A percentile compares a stretch with the other conserved stretches of the same genome.
phyloP scores from a whole-genome alignment of 2,113 vertebrate genomes.

The Paraplagusia blochii region DNA sequence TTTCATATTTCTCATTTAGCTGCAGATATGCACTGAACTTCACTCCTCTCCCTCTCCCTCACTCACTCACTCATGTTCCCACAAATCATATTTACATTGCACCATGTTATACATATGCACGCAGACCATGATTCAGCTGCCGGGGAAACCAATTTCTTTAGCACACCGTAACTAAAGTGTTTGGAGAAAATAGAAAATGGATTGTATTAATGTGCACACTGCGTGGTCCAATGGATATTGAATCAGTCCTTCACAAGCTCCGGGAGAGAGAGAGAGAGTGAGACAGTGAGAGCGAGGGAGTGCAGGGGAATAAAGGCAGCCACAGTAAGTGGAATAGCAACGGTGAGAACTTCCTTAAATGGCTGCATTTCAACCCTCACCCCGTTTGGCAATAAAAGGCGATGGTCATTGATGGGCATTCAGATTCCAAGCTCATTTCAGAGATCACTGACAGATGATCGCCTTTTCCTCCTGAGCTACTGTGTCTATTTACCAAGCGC shows the following conservation, averaged over 20 bases:
- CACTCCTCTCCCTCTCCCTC: constrained; percentile 31
- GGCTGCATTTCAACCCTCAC: constrained; percentile 19
- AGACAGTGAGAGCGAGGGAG: constrained; percentile 24
- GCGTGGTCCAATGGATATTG: constrained; percentile 59
- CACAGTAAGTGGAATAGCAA: constrained; percentile 46
- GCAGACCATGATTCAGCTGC: constrained; percentile 27
- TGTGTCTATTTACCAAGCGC: constrained; percentile 22
- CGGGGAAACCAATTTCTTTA: constrained; percentile 50
- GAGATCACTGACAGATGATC: constrained; percentile 33
- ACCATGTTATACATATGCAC: constrained; percentile 39
- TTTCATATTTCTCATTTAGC: constrained; percentile 41
- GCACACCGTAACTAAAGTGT: constrained; percentile 54
- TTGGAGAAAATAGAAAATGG: constrained; percentile 56
- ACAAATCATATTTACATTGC: constrained; percentile 45
- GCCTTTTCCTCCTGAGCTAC: constrained; percentile 13
- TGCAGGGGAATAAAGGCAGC: constrained; percentile 40
- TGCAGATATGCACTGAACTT: constrained; percentile 1
- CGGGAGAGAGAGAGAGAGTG: constrained; percentile 36
- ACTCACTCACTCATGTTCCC: constrained; percentile 28
- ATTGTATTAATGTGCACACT: constrained; percentile 58
- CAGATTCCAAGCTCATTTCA: constrained; percentile 22
- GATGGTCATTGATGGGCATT: constrained; percentile 28
- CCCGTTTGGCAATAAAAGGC: background rate
- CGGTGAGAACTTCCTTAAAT: constrained; percentile 33
- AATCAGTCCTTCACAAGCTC: constrained; percentile 46